Conservation (phyloP, 1,140 invertebrate species). For the Drosophila lini region DNA sequence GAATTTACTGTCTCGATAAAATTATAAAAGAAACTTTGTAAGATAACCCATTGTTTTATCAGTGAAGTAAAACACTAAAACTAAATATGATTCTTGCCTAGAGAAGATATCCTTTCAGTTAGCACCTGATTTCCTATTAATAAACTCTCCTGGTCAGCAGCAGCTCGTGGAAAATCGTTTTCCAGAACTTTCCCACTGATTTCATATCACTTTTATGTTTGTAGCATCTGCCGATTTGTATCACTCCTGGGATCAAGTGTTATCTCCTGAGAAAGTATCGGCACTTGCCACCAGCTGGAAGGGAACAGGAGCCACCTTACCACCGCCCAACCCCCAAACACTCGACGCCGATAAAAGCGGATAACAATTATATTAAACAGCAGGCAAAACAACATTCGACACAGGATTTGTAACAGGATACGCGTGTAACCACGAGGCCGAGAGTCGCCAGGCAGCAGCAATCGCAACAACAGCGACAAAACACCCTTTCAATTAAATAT, state of each 20-base stretch:
- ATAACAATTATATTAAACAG: conserved; percentile 84
- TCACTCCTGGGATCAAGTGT: conserved; percentile 22
- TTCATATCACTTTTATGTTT: conserved; percentile 19
- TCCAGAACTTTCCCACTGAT: conserved; percentile 18
- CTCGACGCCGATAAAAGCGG: conserved; percentile 51
- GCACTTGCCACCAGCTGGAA: conserved; percentile 53
- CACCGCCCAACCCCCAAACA: conserved; percentile 19
- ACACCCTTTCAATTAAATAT: conserved; percentile 84
- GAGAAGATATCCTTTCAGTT: too few species aligned
- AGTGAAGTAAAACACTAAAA: not conserved
- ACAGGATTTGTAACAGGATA: conserved; percentile 84
- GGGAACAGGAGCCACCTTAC: conserved; percentile 22
- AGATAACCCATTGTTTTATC: not conserved
- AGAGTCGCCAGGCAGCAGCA: conserved; percentile 10
- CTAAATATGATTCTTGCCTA: not conserved
- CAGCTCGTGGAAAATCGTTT: not conserved
- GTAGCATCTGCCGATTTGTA: conserved; percentile 41
- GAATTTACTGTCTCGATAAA: not conserved
- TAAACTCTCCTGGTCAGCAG: not conserved
- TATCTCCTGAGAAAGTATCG: conserved; percentile 56
- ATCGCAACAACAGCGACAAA: conserved; percentile 53
- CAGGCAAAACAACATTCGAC: conserved; percentile 72
- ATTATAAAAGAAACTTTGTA: not conserved
- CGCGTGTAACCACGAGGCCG: conserved; percentile 82
- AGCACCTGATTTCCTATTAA: not conserved